phyloP scores from a whole-genome alignment of 1,140 invertebrate species.

The Bombus sylvicola region DNA sequence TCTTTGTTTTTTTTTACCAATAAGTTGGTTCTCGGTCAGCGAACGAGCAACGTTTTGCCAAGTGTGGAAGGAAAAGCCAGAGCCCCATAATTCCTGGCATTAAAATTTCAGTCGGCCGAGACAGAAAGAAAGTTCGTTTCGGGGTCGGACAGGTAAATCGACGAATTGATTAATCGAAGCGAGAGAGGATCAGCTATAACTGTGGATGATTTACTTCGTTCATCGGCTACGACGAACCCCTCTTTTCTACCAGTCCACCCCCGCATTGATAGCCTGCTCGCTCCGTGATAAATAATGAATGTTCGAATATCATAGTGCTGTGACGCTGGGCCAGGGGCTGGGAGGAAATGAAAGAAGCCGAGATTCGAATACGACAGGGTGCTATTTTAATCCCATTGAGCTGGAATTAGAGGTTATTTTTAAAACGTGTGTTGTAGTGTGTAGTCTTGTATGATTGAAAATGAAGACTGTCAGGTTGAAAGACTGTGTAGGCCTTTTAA shows the following conservation, averaged over 20 bases:
- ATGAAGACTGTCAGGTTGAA: too few relatives aligned
- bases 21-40: background rate
- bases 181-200: background rate
- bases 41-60: background rate
- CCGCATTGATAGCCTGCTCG: background rate
- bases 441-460: too few relatives aligned
- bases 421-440: accelerated
- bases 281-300: conserved; percentile 37
- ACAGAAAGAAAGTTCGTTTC: background rate
- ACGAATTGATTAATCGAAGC: conserved; percentile 40
- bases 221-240: background rate
- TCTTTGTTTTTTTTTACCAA: too few relatives aligned
- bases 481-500: too few relatives aligned
- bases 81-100: background rate
- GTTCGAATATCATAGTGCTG: background rate
- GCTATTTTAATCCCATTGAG: background rate
- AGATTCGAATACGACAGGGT: background rate
- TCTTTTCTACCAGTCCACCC: conserved; percentile 6
- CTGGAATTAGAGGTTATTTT: background rate
- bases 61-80: background rate
- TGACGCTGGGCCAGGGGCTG: background rate
- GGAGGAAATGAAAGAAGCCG: background rate
- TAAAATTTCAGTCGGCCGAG: conserved; percentile 2
- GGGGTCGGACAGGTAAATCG: background rate
- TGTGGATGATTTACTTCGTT: conserved; percentile 26